Evolutionary conservation across 1,140 invertebrate genomes (phyloP).

Genomic region (Mylabris phalerata): DNA sequence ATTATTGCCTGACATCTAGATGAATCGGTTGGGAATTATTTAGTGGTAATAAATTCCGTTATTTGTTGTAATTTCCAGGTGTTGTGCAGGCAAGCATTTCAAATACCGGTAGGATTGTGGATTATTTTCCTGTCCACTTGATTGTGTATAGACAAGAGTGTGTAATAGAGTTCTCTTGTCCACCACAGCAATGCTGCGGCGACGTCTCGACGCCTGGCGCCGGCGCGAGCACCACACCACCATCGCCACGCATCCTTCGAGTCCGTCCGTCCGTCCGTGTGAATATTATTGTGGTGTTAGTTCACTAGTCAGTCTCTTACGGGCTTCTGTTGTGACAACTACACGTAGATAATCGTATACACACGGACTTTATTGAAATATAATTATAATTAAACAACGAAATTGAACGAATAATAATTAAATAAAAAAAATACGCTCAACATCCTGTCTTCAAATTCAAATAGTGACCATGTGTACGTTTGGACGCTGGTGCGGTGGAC

Average conservation of each 20-base stretch:
- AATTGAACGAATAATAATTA: neutral
- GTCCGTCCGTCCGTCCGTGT: too few relatives aligned
- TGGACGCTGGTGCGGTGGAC: constrained; percentile 3
- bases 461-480: constrained; percentile 23
- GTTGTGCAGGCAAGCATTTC: neutral
- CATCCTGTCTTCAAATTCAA: constrained; percentile 10
- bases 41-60: neutral
- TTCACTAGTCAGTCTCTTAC: constrained; percentile 18
- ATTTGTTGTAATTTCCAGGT: constrained; percentile 4
- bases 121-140: neutral
- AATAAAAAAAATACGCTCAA: neutral
- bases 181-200: constrained; percentile 8
- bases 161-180: constrained; percentile 2
- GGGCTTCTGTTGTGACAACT: constrained; percentile 12
- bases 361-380: neutral
- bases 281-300: too few relatives aligned
- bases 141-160: neutral
- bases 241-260: constrained; percentile 11
- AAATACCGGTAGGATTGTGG: too few relatives aligned
- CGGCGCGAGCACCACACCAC: constrained; percentile 18
- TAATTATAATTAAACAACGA: neutral
- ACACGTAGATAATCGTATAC: neutral
- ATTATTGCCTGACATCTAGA: too few relatives aligned
- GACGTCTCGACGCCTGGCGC: constrained; percentile 12
- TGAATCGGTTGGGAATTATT: too few relatives aligned